Conservation (phyloP, 1,140 invertebrate species). For the Lucilia sericata region DNA sequence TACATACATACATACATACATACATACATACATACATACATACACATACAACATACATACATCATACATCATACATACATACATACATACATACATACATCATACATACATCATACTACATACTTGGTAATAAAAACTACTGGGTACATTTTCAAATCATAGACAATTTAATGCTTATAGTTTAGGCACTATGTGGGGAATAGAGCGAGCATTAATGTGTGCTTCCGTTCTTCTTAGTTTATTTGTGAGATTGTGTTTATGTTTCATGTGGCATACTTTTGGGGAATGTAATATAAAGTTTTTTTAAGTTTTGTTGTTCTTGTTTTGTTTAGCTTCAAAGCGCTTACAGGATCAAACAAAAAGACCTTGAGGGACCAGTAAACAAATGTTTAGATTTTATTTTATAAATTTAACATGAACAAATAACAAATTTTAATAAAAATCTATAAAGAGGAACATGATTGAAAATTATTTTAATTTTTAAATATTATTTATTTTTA, state of each 20-base stretch:
- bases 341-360: neutral
- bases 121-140: too few relatives aligned
- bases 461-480: neutral
- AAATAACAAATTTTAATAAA: neutral
- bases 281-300: conserved; percentile 7
- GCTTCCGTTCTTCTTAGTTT: neutral
- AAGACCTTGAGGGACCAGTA: neutral
- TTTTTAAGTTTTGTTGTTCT: neutral
- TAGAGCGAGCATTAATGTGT: neutral
- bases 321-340: neutral
- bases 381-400: neutral
- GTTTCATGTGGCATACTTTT: neutral
- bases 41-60: too few relatives aligned
- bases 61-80: too few relatives aligned
- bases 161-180: neutral
- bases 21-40: too few relatives aligned
- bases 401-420: neutral
- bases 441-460: neutral
- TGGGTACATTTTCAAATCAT: too few relatives aligned
- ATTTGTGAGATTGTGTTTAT: neutral
- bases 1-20: too few relatives aligned
- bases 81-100: too few relatives aligned
- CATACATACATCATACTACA: too few relatives aligned
- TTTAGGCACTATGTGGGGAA: neutral
- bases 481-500: neutral